A percentile compares a stretch with the other conserved stretches of the same genome.
These are phyloP conservation scores for Holacanthella duospinosa DNA, from an alignment of 2,888 invertebrate genomes.

Conservation along the genomic window DNA sequence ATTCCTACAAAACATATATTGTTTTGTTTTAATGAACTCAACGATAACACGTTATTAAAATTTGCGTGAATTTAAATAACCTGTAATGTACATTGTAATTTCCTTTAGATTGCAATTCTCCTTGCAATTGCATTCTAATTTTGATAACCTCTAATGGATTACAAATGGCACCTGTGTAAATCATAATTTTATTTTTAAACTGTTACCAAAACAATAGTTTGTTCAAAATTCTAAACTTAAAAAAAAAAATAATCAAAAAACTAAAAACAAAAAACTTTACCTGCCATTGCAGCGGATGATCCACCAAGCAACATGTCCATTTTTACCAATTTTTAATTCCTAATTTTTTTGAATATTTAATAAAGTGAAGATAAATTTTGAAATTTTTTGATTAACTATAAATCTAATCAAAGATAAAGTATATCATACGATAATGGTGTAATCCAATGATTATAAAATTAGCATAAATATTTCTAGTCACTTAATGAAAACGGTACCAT, in stretches of 20 bases:
- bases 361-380: too few relatives aligned
- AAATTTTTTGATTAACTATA: too few relatives aligned
- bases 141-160: conserved; percentile 86
- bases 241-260: background rate
- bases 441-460: too few relatives aligned
- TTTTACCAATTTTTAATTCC: background rate
- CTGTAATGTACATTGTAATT: conserved; percentile 46
- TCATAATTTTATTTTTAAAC: too few relatives aligned
- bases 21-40: too few relatives aligned
- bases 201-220: too few relatives aligned
- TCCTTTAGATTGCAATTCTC: conserved; percentile 63
- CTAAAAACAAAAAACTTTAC: background rate
- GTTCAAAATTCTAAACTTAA: too few relatives aligned
- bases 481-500: too few relatives aligned
- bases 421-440: background rate
- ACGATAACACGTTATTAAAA: too few relatives aligned
- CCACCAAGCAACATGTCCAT: conserved; percentile 7
- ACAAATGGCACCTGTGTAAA: conserved; percentile 11
- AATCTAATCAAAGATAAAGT: background rate
- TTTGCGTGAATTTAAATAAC: conserved; percentile 13
- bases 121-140: conserved; percentile 76
- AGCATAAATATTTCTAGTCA: too few relatives aligned
- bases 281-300: conserved; percentile 5
- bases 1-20: conserved; percentile 65
- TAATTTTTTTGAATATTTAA: too few relatives aligned